Evolutionary conservation across 2,888 invertebrate species (phyloP), one percentile per base, ranked within the genome.

Genomic region (Coecobrya sp.): DNA sequence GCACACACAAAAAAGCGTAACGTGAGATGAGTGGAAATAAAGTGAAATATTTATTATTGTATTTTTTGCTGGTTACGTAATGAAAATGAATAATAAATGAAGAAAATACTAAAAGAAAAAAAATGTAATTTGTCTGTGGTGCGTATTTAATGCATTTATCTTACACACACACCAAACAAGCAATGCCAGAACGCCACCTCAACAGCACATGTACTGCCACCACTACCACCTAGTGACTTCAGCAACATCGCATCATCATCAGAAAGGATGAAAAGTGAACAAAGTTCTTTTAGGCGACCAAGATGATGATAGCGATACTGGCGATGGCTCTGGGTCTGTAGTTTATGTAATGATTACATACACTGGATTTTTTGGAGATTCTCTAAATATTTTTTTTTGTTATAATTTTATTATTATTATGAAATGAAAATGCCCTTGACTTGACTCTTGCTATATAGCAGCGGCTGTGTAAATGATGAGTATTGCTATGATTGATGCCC

Each of bases 381-480:
- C 11, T 42, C 10, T 76, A 4, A 22, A 30, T n/a, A 1, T 19
- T 45, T n/a, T 70, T 70, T 36, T 70, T 70, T 36, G 1, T 0
- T 27, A 27, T 25, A 1, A 30, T 1, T 27, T 25, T 0, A 68
- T 30, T 76, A 76, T 45, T 42, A n/a, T 45, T 76, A 19, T 45
- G 45, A 25, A 76, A 76, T 76, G 76, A 76, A 45, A 76, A 45
- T 76, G 76, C 25, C 76, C 76, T 76, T 76, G 42, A 76, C 22
- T 19, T 45, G 22, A 76, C 76, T 42, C 42, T 19, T 25, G 11
- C 30, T 30, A 0, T n/a, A 16, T 30, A 11, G 30, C 22, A 45
- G 0, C 45, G 30, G 3, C 10, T 4, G 42, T 4, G 4, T 7
- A 42, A 42, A 10, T 11, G 30, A 11, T 16, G n/a, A 68, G 10